Base-by-base conservation (phyloP, 53 echinoderm and acorn worm genomes). In the Glandiceps talaboti region DNA sequence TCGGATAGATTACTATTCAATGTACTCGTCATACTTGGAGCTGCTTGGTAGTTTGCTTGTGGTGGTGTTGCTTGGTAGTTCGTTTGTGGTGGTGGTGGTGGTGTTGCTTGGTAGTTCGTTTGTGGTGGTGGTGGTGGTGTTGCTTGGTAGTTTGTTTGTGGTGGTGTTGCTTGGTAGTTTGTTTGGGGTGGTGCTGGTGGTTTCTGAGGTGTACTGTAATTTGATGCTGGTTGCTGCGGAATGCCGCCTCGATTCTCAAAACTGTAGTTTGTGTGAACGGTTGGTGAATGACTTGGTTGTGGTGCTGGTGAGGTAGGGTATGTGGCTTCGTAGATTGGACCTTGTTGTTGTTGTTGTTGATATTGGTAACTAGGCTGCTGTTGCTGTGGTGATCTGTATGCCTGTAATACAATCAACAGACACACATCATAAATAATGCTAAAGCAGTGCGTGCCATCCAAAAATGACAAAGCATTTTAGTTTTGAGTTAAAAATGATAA, bases 1-100 rank as follows among this genome's bases (percentile, higher is more conserved):
- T 92, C 92, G 1, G 89, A 87, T 25, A 92, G 76, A 64, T 92
- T 92, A 29, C 85, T 31, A 77, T 28, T 87, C 83, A 72, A 73
- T 79, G 73, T 32, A 82, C 79, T 87, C 76, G 76, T 85, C 82
- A 32, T 85, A 85, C 32, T 89, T 79, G 76, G 89, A 82, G 80
- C 85, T 81, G 83, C 81, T 20, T 45, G 79, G 80, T 85, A 80
- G 75, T 33, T 79, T 14, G 76, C 27, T 64, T 82, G 81, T 77
- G 80, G 30, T 78, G 89, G 30, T 75, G 29, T 26, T 64, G 72
- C n/a, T 33, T 72, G 72, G 27, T 1, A 31, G 75, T 28, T 91
- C 72, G 93, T 86, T 74, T 85, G 87, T 27, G 78, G 30, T 14
- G 75, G 29, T 79, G 85, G 74, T 28, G 28, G 77, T 77, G 81